Conservation (phyloP, 2,888 invertebrate genomes). For the Eucera pruinosa region DNA sequence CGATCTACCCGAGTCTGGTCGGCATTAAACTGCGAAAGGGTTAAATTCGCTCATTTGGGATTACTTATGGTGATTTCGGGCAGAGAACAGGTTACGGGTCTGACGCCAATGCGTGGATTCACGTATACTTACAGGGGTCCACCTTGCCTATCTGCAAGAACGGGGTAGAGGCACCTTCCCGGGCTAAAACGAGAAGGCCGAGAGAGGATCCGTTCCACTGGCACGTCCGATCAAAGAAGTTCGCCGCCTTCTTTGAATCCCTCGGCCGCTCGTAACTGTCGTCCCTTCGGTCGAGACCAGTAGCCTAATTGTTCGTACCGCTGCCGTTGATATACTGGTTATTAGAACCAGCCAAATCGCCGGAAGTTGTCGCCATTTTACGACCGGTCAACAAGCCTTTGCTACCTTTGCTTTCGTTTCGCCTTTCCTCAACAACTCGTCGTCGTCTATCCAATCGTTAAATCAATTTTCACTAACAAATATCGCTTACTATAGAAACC, state of each 20-base stretch:
- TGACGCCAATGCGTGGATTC: conserved; percentile 53
- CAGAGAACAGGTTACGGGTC: not conserved
- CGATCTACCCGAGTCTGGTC: too few species aligned
- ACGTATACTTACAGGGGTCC: conserved; percentile 36
- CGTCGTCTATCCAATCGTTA: too few species aligned
- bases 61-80: too few species aligned
- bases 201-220: conserved; percentile 64
- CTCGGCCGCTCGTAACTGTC: conserved; percentile 66
- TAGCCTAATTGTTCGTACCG: conserved; percentile 65
- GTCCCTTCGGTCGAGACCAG: conserved; percentile 58
- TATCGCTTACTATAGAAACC: too few species aligned
- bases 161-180: conserved; percentile 32
- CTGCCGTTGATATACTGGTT: conserved; percentile 28
- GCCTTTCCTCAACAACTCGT: too few species aligned
- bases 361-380: conserved; percentile 42
- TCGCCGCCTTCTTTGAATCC: conserved; percentile 69
- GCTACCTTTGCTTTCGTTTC: not conserved
- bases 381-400: conserved; percentile 3
- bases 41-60: too few species aligned
- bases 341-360: conserved; percentile 35
- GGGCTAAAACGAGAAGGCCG: conserved; percentile 47
- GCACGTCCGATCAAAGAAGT: conserved; percentile 65
- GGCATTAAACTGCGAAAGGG: too few species aligned
- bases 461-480: too few species aligned
- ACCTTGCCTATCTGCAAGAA: conserved; percentile 59